Conservation (phyloP, 2,797 vertebrate genomes). For the Monodelphis domestica region DNA sequence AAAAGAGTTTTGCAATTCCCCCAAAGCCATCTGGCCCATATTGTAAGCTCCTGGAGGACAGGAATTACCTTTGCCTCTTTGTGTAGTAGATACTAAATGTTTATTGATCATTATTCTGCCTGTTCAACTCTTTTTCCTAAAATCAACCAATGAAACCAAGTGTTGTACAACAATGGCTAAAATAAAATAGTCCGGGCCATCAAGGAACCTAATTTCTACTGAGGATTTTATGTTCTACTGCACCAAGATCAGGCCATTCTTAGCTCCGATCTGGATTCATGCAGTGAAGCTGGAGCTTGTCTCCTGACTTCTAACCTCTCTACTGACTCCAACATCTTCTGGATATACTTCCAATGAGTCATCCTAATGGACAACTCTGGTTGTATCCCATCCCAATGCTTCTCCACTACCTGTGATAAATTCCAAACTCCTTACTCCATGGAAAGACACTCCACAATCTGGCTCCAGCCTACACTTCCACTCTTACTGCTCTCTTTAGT, state of each 20-base stretch:
- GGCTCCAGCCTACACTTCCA: not conserved
- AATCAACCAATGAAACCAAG: not conserved
- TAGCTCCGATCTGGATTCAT: not conserved
- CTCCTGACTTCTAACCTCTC: not conserved
- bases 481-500: not conserved
- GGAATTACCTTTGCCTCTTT: not conserved
- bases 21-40: not conserved
- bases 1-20: not conserved
- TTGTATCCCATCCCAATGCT: not conserved
- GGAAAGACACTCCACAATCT: not conserved
- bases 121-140: not conserved
- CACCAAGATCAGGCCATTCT: not conserved
- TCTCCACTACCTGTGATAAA: not conserved
- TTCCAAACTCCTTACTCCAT: not conserved
- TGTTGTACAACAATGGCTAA: not conserved
- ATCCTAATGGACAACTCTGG: not conserved
- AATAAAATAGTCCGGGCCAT: not conserved
- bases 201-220: not conserved
- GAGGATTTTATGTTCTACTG: not conserved
- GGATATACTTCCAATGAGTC: not conserved
- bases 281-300: not conserved
- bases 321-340: not conserved
- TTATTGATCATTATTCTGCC: not conserved
- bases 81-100: not conserved
- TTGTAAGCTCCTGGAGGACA: not conserved